Evolutionary conservation across 37 sponge, comb jelly and placozoan species (phyloP).

Genomic region (Tethya wilhelma): DNA sequence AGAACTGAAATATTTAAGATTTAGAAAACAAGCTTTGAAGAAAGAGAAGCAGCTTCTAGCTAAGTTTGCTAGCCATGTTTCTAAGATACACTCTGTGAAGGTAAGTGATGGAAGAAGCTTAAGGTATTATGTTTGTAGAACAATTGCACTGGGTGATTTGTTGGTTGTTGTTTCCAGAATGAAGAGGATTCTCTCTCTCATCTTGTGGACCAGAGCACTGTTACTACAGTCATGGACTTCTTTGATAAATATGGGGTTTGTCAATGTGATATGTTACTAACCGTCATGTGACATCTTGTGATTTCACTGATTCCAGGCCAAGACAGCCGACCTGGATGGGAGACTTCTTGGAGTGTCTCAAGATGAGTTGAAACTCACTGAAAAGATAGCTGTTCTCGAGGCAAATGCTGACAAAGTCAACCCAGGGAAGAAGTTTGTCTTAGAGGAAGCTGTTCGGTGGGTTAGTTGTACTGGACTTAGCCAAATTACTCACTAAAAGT

Average conservation of each 20-base stretch:
- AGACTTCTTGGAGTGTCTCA: conserved; percentile 1
- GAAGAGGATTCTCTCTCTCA: conserved; percentile 8
- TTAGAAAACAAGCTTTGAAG: conserved; percentile 26
- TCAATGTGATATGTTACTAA: background rate
- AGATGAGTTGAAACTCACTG: background rate
- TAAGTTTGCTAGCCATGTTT: conserved; percentile 36
- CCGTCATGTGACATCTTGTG: too few relatives aligned
- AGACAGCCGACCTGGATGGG: conserved; percentile 10
- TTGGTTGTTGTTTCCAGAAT: background rate
- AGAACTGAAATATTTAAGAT: conserved; percentile 9
- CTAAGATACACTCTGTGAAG: conserved; percentile 29
- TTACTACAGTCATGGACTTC: conserved; percentile 35
- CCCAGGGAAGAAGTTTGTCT: conserved; percentile 25
- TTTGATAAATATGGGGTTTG: conserved; percentile 23
- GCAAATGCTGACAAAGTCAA: conserved; percentile 45
- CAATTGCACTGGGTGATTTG: background rate
- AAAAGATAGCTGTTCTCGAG: conserved; percentile 16
- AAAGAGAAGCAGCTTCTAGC: conserved; percentile 30
- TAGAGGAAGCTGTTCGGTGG: conserved; percentile 33
- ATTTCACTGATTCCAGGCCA: conserved; percentile 12
- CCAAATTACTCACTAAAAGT: too few relatives aligned
- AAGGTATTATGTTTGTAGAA: too few relatives aligned
- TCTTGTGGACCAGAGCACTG: conserved; percentile 9
- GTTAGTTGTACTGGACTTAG: too few relatives aligned
- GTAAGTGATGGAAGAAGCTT: too few relatives aligned